Conservation (phyloP, 2,888 invertebrate species). For the Lapara coniferarum region DNA sequence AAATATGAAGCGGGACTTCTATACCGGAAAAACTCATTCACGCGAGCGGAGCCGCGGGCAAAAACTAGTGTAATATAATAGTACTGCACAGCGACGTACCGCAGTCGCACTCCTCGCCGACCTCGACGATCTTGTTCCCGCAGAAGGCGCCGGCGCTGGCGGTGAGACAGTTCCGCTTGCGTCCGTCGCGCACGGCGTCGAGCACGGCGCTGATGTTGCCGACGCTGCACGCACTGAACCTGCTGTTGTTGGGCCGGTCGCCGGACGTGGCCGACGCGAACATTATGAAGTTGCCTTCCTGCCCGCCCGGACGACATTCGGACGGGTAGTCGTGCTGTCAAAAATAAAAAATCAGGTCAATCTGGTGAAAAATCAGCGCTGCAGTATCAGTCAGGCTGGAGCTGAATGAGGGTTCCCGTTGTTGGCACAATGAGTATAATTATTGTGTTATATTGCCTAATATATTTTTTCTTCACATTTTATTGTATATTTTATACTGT, state of each 20-base stretch:
- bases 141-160: slow-evolving; percentile 97
- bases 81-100: slow-evolving; percentile 69
- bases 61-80: no score
- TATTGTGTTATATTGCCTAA: no score
- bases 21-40: no score
- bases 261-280: slow-evolving; percentile 99
- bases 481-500: no score
- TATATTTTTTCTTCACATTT: no score
- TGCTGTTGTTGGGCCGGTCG: slow-evolving; percentile 98
- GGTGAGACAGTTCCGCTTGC: slow-evolving; percentile 97
- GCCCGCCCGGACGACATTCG: slow-evolving; percentile 95
- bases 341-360: no score
- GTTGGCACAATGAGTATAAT: no score
- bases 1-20: no score
- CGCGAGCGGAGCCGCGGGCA: no score
- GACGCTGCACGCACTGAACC: slow-evolving; percentile 97
- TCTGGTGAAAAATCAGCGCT: no score
- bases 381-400: no score
- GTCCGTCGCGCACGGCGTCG: slow-evolving; percentile 94
- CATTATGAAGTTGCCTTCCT: slow-evolving; percentile 99
- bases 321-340: slow-evolving; percentile 96
- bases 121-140: slow-evolving; percentile 99
- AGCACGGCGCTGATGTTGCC: slow-evolving; percentile 97
- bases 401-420: no score
- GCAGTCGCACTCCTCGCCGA: slow-evolving; percentile 98